Percentiles rank a stretch among this genome's conserved stretches.
Conservation (phyloP, 64 coral and sea anemone species). For the Stichodactyla helianthus region DNA sequence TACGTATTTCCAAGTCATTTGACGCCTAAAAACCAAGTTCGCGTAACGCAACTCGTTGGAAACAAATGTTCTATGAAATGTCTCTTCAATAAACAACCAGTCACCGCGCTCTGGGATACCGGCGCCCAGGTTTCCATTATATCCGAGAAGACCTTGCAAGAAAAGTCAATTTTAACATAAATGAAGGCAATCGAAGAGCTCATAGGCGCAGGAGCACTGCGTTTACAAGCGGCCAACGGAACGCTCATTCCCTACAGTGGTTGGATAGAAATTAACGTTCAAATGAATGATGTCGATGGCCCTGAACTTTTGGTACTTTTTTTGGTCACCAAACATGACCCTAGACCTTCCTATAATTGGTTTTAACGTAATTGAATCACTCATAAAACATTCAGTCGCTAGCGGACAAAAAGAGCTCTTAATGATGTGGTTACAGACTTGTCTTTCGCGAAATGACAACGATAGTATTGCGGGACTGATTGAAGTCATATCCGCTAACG, state of each 20-base stretch:
- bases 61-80: slow-evolving; percentile 42
- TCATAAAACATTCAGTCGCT: slow-evolving; percentile 9
- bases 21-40: slow-evolving; percentile 17
- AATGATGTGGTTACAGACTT: not conserved
- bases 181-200: too few relatives aligned
- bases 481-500: slow-evolving; percentile 18
- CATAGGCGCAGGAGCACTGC: too few relatives aligned
- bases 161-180: not conserved
- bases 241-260: too few relatives aligned
- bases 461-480: slow-evolving; percentile 13
- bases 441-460: slow-evolving; percentile 11
- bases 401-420: not conserved
- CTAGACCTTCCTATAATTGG: slow-evolving; percentile 44
- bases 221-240: too few relatives aligned
- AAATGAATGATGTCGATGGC: not conserved
- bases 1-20: slow-evolving; percentile 54
- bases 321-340: too few relatives aligned
- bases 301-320: not conserved
- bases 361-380: slow-evolving; percentile 57
- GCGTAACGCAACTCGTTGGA: slow-evolving; percentile 38
- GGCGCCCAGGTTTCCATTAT: slow-evolving; percentile 67
- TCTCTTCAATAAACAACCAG: slow-evolving; percentile 46
- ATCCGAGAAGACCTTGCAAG: slow-evolving; percentile 42
- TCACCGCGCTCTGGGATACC: slow-evolving; percentile 53
- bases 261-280: too few relatives aligned